Conservation (phyloP, 2,888 invertebrate species). For the Entomobrya multifasciata region DNA sequence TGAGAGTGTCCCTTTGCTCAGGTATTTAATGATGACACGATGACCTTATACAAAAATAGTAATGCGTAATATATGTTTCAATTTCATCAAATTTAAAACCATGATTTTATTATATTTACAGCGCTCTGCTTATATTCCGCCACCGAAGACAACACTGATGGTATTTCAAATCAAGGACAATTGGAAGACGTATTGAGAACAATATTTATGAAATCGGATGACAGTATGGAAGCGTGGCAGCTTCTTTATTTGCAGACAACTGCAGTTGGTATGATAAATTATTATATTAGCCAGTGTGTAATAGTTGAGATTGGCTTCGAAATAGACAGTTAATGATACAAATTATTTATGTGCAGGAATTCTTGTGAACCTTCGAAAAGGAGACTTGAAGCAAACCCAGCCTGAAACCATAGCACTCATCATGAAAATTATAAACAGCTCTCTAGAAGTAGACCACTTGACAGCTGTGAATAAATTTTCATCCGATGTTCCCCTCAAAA, state of each 20-base stretch:
- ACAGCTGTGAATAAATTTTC: slow-evolving; percentile 68
- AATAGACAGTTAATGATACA: too few species aligned
- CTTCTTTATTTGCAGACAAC: slow-evolving; percentile 83
- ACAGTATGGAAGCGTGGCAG: slow-evolving; percentile 39
- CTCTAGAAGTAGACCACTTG: slow-evolving; percentile 84
- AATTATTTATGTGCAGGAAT: too few species aligned
- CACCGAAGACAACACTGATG: slow-evolving; percentile 86
- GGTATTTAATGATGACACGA: too few species aligned
- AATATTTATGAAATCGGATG: slow-evolving; percentile 47
- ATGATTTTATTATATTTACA: slow-evolving; percentile 79
- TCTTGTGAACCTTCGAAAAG: slow-evolving; percentile 80
- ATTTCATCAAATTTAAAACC: background rate
- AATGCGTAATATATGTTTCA: too few species aligned
- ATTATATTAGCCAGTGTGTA: too few species aligned
- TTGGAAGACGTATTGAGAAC: slow-evolving; percentile 80
- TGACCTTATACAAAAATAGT: too few species aligned
- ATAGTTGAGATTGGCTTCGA: too few species aligned
- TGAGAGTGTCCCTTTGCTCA: slow-evolving; percentile 81
- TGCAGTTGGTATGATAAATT: slow-evolving; percentile 84
- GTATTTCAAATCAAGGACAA: slow-evolving; percentile 83
- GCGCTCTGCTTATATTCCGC: slow-evolving; percentile 87
- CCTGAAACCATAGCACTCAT: slow-evolving; percentile 25
- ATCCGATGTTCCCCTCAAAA: slow-evolving; percentile 68
- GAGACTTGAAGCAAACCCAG: slow-evolving; percentile 61
- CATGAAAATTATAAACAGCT: slow-evolving; percentile 82